Evolutionary conservation across 2,888 invertebrate genomes (phyloP), one percentile per base, ranked within the genome.

Genomic region (Dryococelus australis): DNA sequence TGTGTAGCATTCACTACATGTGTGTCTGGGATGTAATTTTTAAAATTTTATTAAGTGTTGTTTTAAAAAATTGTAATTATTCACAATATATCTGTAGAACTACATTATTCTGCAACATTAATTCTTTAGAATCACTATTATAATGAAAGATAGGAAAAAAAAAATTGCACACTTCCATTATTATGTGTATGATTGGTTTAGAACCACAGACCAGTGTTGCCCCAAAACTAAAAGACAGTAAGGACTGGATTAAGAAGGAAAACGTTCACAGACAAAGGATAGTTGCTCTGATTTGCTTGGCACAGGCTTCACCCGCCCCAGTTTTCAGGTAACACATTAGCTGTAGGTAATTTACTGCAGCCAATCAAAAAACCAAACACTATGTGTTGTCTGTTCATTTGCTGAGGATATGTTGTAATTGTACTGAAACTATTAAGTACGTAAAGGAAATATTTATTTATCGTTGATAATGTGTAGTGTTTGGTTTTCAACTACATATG

Each of bases 221-320:
- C 84, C 92, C 94, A 87, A 93, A 93, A 87, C 93, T 93, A 90
- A 94, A 94, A 92, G 91, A 92, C 93, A 87, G 92, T 93, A 91
- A 92, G 93, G 87, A 88, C 43, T 88, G 87, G 27, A 87, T 86
- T 43, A 89, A 87, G 85, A 87, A 84, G 79, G 89, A 89, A 87
- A 84, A 53, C 10, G 81, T 86, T 26, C 26, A 86, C 35, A 87
- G 79, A 85, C 84, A 86, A 81, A 27, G 86, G 28, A 53, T 87
- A 27, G 86, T 88, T 43, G 86, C 88, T n/a, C 80, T 88, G 85
- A 53, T 89, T 43, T 89, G 89, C 53, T 87, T 88, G 51, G 89
- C 89, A 78, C 90, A 89, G 88, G 90, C 89, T 20, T 89, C 89
- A 85, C 90, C 90, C 80, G 89, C 88, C 83, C 90, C 90, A 86